Conservation (phyloP, 2,888 invertebrate genomes). For the Agrotis clavis region DNA sequence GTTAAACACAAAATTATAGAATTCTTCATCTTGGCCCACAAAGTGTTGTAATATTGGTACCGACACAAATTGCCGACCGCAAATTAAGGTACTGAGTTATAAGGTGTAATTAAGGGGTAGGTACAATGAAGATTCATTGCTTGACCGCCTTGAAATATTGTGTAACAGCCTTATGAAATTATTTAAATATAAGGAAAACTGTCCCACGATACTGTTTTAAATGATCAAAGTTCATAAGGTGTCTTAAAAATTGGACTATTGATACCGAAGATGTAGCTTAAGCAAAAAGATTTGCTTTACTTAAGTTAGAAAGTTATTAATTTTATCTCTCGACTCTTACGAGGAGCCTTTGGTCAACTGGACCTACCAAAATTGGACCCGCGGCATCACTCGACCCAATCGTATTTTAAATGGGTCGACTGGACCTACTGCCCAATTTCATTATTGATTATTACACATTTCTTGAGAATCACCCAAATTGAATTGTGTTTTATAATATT, state of each 20-base stretch:
- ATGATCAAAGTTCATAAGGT: conserved; percentile 41
- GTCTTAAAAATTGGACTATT: conserved; percentile 37
- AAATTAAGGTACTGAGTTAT: conserved; percentile 58
- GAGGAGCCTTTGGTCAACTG: no score
- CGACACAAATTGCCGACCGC: conserved; percentile 58
- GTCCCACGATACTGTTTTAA: conserved; percentile 33
- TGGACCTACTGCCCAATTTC: no score
- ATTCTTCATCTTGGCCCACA: conserved; percentile 49
- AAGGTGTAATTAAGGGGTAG: conserved; percentile 66
- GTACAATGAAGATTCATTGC: conserved; percentile 63
- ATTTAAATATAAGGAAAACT: conserved; percentile 54
- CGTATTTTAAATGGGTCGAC: no score
- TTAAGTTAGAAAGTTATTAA: background rate
- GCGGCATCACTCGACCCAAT: no score
- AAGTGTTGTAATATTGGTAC: conserved; percentile 52
- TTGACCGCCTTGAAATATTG: conserved; percentile 57
- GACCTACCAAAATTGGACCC: no score
- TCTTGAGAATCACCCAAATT: no score
- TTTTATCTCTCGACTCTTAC: no score
- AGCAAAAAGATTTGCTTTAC: background rate
- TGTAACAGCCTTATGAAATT: conserved; percentile 58
- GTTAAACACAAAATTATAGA: conserved; percentile 51
- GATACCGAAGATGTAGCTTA: background rate
- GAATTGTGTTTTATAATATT: no score
- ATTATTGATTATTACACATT: no score